Conservation (phyloP, 1,140 invertebrate genomes). For the Drosophila nannoptera region DNA sequence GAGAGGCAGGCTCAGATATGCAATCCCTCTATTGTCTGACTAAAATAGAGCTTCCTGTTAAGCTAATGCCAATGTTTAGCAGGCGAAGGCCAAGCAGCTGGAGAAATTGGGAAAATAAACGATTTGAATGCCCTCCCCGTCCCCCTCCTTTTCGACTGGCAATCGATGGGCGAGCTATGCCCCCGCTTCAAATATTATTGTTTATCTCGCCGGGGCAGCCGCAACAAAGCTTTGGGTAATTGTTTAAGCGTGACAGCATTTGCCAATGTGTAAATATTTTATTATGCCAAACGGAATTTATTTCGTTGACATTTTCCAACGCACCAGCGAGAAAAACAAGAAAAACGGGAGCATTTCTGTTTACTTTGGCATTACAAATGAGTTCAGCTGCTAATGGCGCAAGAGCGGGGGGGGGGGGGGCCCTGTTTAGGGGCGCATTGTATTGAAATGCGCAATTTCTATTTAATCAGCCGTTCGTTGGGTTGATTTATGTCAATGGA, state of each 20-base stretch:
- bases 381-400: slow-evolving; percentile 44
- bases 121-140: too few relatives aligned
- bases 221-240: slow-evolving; percentile 35
- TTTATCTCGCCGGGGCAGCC: slow-evolving; percentile 14
- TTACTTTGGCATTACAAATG: slow-evolving; percentile 60
- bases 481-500: slow-evolving; percentile 51
- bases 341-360: slow-evolving; percentile 35
- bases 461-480: slow-evolving; percentile 63
- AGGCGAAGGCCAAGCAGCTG: too few relatives aligned
- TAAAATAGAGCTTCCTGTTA: too few relatives aligned
- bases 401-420: slow-evolving; percentile 2
- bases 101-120: too few relatives aligned
- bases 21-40: too few relatives aligned
- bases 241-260: slow-evolving; percentile 42
- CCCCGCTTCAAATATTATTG: slow-evolving; percentile 3
- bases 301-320: slow-evolving; percentile 53
- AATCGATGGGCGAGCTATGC: not conserved
- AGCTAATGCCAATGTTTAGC: too few relatives aligned
- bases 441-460: slow-evolving; percentile 66
- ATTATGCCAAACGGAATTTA: slow-evolving; percentile 49
- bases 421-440: slow-evolving; percentile 2
- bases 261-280: slow-evolving; percentile 67
- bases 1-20: too few relatives aligned
- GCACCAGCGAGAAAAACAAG: slow-evolving; percentile 15
- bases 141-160: too few relatives aligned